These are phyloP conservation scores for Acleris cristana DNA, from an alignment of 2,888 invertebrate species.

Conservation along the genomic window DNA sequence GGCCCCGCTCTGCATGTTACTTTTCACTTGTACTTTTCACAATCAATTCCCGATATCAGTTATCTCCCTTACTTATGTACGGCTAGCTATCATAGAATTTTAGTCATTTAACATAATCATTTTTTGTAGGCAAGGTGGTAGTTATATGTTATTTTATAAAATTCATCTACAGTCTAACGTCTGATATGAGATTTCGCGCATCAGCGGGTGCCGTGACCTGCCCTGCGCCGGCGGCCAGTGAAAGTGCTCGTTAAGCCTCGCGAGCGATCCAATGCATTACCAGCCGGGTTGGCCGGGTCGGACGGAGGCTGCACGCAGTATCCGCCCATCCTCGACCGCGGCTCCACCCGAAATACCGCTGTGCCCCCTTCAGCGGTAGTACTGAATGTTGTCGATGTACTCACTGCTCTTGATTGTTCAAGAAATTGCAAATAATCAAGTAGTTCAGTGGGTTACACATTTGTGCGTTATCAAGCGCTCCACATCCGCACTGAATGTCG, in stretches of 20 bases:
- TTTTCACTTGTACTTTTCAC: not conserved
- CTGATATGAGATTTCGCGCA: not conserved
- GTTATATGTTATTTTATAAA: too few species aligned
- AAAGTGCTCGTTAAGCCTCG: slow-evolving; percentile 26
- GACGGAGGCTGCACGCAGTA: not conserved
- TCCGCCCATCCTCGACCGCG: too few species aligned
- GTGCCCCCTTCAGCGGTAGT: too few species aligned
- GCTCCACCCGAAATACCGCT: too few species aligned
- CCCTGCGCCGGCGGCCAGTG: slow-evolving; percentile 26
- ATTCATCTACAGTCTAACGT: not conserved
- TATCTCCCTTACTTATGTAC: too few species aligned
- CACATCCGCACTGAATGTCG: slow-evolving; percentile 6
- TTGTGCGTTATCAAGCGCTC: slow-evolving; percentile 2
- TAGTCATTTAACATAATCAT: too few species aligned
- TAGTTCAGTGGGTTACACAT: not conserved
- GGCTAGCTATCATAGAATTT: too few species aligned
- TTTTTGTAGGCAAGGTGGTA: too few species aligned
- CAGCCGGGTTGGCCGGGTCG: slow-evolving; percentile 1
- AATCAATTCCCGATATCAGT: not conserved
- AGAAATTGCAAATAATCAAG: not conserved
- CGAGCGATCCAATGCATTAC: slow-evolving; percentile 18
- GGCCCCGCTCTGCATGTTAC: not conserved
- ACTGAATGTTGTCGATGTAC: too few species aligned
- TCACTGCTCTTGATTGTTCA: too few species aligned
- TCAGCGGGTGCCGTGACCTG: slow-evolving; percentile 26